Conservation (phyloP, 2,113 vertebrate genomes). For the Sardina pilchardus region DNA sequence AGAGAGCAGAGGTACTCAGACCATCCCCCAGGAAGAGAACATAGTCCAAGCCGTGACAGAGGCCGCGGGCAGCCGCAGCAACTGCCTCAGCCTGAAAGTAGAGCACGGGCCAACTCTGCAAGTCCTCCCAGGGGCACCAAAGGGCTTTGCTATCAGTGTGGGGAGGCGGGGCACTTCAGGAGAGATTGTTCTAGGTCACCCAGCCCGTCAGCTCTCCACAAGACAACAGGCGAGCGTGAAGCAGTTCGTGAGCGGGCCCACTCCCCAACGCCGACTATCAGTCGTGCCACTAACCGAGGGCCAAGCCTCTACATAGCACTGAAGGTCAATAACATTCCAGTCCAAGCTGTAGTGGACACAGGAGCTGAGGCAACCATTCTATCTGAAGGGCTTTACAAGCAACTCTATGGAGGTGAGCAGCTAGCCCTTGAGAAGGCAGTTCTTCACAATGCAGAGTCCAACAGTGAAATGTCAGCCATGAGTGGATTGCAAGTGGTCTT, state of each 20-base stretch:
- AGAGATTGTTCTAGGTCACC: not conserved
- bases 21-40: not conserved
- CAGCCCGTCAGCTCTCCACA: not conserved
- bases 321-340: slow-evolving; percentile 21
- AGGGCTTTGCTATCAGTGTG: not conserved
- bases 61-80: not conserved
- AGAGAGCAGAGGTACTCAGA: slow-evolving; percentile 1
- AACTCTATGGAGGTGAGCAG: not conserved
- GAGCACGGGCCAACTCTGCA: not conserved
- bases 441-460: not conserved
- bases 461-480: not conserved
- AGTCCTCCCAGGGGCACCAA: not conserved
- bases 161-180: slow-evolving; percentile 18
- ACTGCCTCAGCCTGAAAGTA: not conserved
- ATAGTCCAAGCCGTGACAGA: not conserved
- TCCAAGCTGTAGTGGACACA: slow-evolving; percentile 31
- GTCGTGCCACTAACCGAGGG: not conserved
- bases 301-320: slow-evolving; percentile 12
- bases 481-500: not conserved
- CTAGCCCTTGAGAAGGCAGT: not conserved
- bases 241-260: not conserved
- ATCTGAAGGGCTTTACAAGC: slow-evolving; percentile 1
- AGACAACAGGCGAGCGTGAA: not conserved
- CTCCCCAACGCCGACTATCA: not conserved
- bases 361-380: slow-evolving; percentile 25